Base-by-base conservation (phyloP, 2,113 vertebrate species). In the Prunella himalayana region DNA sequence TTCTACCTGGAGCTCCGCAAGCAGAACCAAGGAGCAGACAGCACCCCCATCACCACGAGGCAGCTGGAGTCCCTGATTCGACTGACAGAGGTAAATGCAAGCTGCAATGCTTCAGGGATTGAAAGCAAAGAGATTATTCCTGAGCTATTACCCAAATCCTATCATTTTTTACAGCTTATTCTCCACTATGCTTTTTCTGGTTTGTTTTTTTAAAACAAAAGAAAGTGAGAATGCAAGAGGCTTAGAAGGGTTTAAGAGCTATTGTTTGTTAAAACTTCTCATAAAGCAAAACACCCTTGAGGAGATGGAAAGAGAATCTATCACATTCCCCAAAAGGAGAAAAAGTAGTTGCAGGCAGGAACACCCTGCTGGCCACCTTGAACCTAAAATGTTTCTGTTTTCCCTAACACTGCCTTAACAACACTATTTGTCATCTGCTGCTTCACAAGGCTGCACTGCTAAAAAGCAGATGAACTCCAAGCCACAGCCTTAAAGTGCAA, bases 41-140 rank as follows among this genome's bases (percentile, higher is more conserved):
- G 98, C 89, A 99, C 99, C 2, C 99, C 99, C n/a, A 99, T 99
- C 97, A 99, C 99, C 63, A 99, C 99, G 0, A 98, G 99, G 27
- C 99, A 99, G 71, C 98, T 99, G 27, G 99, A 99, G 96, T 99
- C 99, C 4, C 94, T 99, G 70, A 99, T 99, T 49, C 98, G 99
- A 42, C 98, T 99, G 16, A 99, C 99, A 0, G 99, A 99, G 98
- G 99, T 98, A 92, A 81, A 49, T 57, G 51, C 64, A 60, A 73
- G 66, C 47, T 89, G 20, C 45, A 30, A n/a, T 39, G 42, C 33
- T 64, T 59, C 17, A 72, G 31, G 35, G 50, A 24, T 24, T 30
- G 10, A 56, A 88, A 86, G 54, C 54, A 61, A 41, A 59, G 39
- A 65, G 41, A 23, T 53, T 80, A 30, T 41, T 92, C 25, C n/a